Conservation (phyloP, 2,888 invertebrate genomes). For the Leptinotarsa peninsularis region DNA sequence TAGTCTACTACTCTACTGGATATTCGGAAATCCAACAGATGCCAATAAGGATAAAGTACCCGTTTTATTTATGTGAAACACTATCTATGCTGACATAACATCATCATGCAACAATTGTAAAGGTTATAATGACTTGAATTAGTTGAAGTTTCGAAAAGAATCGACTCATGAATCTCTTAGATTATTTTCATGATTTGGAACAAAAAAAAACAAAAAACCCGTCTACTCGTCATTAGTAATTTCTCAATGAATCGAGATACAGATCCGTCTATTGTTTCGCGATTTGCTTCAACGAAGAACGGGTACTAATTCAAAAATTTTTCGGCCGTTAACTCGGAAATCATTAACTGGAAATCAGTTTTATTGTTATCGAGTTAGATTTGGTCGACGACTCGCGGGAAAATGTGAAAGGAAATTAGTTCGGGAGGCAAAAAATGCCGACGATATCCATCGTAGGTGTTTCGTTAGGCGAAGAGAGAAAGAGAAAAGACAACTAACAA, state of each 20-base stretch:
- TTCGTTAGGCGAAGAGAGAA: neutral
- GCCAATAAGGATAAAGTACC: no score
- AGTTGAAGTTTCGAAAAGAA: conserved; percentile 9
- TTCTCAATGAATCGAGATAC: conserved; percentile 27
- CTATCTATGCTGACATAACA: neutral
- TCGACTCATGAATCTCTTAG: neutral
- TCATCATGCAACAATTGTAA: neutral
- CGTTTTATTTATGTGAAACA: no score
- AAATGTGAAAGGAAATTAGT: conserved; percentile 23
- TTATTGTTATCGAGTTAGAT: conserved; percentile 26
- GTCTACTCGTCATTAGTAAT: conserved; percentile 11
- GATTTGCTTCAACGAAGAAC: conserved; percentile 31
- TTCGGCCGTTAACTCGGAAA: conserved; percentile 24
- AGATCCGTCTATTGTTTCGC: conserved; percentile 36
- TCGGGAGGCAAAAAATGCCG: neutral
- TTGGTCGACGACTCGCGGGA: conserved; percentile 16
- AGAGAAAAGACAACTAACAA: conserved; percentile 2
- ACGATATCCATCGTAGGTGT: neutral
- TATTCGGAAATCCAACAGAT: no score
- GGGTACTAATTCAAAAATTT: conserved; percentile 27
- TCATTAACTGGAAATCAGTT: conserved; percentile 23
- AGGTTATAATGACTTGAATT: neutral
- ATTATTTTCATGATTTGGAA: conserved; percentile 1
- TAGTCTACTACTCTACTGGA: no score
- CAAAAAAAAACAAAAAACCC: no score